These are phyloP conservation scores for Selene dorsalis DNA, from an alignment of 2,797 vertebrate genomes.

Conservation along the genomic window DNA sequence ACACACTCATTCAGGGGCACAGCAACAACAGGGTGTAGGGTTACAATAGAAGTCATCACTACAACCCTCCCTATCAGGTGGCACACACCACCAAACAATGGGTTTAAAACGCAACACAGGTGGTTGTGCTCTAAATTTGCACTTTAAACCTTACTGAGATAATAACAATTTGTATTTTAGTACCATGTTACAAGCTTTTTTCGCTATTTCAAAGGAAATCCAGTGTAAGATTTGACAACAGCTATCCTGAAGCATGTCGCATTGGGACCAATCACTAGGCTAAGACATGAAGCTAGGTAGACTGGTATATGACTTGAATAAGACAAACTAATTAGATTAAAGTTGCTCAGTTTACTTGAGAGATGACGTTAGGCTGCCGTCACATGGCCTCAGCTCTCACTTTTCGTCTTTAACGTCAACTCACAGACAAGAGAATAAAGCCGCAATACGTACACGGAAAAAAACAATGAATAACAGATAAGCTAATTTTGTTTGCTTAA, in stretches of 20 bases:
- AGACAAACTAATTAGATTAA: not conserved
- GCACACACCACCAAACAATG: slow-evolving; percentile 6
- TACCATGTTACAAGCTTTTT: not conserved
- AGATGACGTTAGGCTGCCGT: not conserved
- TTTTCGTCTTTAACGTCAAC: slow-evolving; percentile 1
- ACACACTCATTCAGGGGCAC: slow-evolving; percentile 12
- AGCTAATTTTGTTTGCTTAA: not conserved
- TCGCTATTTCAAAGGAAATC: accelerated
- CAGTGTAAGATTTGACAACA: not conserved
- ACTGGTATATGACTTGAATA: not conserved
- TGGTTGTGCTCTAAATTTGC: not conserved
- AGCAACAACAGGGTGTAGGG: slow-evolving; percentile 69
- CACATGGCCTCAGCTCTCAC: not conserved
- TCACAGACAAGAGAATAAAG: not conserved
- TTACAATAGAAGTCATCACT: slow-evolving; percentile 62
- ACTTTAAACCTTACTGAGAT: not conserved
- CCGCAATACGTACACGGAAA: not conserved
- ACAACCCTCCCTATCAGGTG: slow-evolving; percentile 59
- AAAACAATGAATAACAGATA: accelerated
- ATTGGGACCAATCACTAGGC: not conserved
- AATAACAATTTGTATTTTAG: too few species aligned
- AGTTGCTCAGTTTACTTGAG: not conserved
- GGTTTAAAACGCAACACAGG: not conserved
- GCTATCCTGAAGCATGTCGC: slow-evolving; percentile 7
- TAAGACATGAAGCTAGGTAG: not conserved